Percentiles rank a stretch among this genome's conserved stretches.
phyloP scores from a whole-genome alignment of 2,888 invertebrate species.

The Nomada flava region DNA sequence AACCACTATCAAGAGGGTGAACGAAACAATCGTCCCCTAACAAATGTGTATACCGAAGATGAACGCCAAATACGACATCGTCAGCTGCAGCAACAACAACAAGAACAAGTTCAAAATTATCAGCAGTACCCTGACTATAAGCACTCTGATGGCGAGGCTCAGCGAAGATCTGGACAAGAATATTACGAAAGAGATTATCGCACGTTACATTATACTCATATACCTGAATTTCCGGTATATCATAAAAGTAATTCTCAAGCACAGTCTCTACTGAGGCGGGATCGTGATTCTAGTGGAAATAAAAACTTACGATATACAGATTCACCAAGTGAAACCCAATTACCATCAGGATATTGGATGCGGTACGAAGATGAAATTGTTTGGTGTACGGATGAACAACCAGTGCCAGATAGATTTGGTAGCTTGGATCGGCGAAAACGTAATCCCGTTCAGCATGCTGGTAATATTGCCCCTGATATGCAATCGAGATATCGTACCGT shows the following conservation, averaged over 20 bases:
- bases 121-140: conserved; percentile 73
- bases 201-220: conserved; percentile 66
- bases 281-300: conserved; percentile 58
- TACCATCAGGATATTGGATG: conserved; percentile 79
- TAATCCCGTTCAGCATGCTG: conserved; percentile 66
- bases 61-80: conserved; percentile 78
- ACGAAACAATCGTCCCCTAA: conserved; percentile 75
- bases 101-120: conserved; percentile 65
- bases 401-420: conserved; percentile 85
- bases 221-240: conserved; percentile 68
- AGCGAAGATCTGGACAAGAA: conserved; percentile 67
- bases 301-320: conserved; percentile 57
- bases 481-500: conserved; percentile 76
- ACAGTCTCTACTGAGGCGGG: conserved; percentile 60
- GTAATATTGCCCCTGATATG: conserved; percentile 57
- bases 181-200: conserved; percentile 72
- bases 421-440: conserved; percentile 87
- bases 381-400: conserved; percentile 79
- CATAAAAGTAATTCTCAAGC: conserved; percentile 64
- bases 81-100: conserved; percentile 72
- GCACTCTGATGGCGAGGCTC: conserved; percentile 70
- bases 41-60: conserved; percentile 80
- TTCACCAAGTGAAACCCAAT: conserved; percentile 65
- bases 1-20: conserved; percentile 74
- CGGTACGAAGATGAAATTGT: conserved; percentile 80